Base-by-base conservation (phyloP, 2,888 invertebrate genomes). In the Patella depressa region DNA sequence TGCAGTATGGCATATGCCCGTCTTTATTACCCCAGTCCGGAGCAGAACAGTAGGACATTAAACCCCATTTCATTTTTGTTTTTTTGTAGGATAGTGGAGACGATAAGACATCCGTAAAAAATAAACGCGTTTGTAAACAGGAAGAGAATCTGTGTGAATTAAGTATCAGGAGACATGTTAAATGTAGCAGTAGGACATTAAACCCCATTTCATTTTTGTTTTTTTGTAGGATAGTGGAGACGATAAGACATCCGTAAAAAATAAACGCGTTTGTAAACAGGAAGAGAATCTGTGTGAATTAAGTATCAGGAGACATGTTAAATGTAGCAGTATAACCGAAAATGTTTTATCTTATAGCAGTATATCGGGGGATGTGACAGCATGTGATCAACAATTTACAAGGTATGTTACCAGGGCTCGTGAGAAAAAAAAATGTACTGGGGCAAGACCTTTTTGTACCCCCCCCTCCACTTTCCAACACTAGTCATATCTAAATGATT, bases 311-410 rank as follows among this genome's bases (percentile, higher is more conserved):
- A 86, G 84, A 15, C 80, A 79, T 9, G 77, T 83, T 17, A 81
- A 83, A 79, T 81, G 82, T 57, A 84, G 85, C 76, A 81, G 82
- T 70, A 85, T 84, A 29, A 81, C 81, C 1, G 87, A 88, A 45
- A 88, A 88, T 79, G 81, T 84, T 3, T 76, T 88, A 12, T 80
- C 86, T 3, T 86, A 84, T 79, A 88, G 86, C 80, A 88, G 88
- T 79, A 87, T 89, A 59, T 81, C 85, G 7, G 88, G 88, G 15
- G 90, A 90, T 80, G 85, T 85, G 7, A 84, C 86, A 53, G 83
- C 85, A 4, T 88, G 86, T 84, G 90, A 90, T 77, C 86, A 88
- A 69, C 89, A 89, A 81, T 90, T 86, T 78, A 81, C 82, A 17
- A 87, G 88, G 90, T 89, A 77, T 53, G 72, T 2, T 65, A 71